Base-by-base conservation (phyloP, 2,888 invertebrate genomes). In the Prenolepis imparis region DNA sequence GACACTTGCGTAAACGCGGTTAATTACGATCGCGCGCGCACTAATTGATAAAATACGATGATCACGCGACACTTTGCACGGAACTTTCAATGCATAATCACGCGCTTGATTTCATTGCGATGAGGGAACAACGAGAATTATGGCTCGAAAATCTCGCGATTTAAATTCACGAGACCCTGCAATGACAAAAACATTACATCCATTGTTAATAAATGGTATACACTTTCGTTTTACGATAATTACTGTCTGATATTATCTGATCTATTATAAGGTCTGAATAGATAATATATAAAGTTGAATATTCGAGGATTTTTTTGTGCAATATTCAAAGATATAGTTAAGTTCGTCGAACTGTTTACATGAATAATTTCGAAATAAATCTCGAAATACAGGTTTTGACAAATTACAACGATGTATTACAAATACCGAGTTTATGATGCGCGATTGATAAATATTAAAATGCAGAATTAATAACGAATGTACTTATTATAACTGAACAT, bases 31-130 rank as follows among this genome's bases (percentile, higher is more conserved):
- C 15, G n/a, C 8, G n/a, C 8, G 52, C 48, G 48, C 18, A 48
- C 15, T 52, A 52, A 52, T 52, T 52, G 52, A n/a, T 52, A 1
- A 18, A 8, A 52, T 52, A 52, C 8, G 52, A 52, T n/a, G n/a
- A 52, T 52, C 18, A n/a, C 52, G n/a, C n/a, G 52, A 52, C 52
- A 52, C 52, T 52, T 52, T 52, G 8, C 8, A 52, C 8, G 52
- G n/a, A 2, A n/a, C 52, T 52, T 8, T 8, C 52, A 1, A 52
- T n/a, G 52, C 8, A 52, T 52, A 52, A 52, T 52, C n/a, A 52
- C n/a, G 52, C 52, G n/a, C n/a, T 52, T 52, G n/a, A 52, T 52
- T 52, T 52, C 52, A 52, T 52, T n/a, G 36, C 36, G n/a, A 52
- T 52, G n/a, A 52, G 52, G n/a, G 52, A 52, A 52, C 52, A 52